Conservation (phyloP, 2,888 invertebrate genomes). For the Tinea trinotella region DNA sequence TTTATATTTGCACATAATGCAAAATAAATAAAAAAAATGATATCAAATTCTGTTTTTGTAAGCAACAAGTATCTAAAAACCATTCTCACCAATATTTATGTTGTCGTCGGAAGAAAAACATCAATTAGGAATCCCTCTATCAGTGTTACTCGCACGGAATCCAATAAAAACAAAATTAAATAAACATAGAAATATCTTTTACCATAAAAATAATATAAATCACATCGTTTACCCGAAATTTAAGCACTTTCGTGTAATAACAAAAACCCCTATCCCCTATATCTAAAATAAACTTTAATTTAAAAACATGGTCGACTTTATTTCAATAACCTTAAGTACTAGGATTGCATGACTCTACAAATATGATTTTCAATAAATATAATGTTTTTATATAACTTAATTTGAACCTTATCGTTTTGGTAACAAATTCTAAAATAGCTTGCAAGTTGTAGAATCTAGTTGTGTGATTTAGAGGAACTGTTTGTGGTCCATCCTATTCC, state of each 20-base stretch:
- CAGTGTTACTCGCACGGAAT: background rate
- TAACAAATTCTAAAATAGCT: background rate
- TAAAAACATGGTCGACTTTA: background rate
- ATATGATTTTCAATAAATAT: too few species aligned
- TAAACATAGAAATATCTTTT: constrained; percentile 1
- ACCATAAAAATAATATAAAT: constrained; percentile 10
- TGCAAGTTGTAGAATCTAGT: background rate
- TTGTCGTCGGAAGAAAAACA: background rate
- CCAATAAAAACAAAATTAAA: constrained; percentile 11
- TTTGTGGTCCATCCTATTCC: constrained; percentile 28
- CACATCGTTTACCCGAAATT: constrained; percentile 6
- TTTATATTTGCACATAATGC: too few species aligned
- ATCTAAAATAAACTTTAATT: background rate
- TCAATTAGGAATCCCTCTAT: background rate
- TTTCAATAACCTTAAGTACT: background rate
- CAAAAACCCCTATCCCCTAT: background rate
- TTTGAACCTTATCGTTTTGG: background rate
- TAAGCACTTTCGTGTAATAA: constrained; percentile 1
- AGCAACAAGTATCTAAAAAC: background rate
- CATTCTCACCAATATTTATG: background rate
- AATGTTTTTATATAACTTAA: background rate
- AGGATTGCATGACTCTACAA: background rate
- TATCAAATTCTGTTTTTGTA: too few species aligned
- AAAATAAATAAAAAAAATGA: too few species aligned
- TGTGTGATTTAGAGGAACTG: background rate